Conservation (phyloP, 2,797 vertebrate genomes). For the Rhadinocentrus ornatus region DNA sequence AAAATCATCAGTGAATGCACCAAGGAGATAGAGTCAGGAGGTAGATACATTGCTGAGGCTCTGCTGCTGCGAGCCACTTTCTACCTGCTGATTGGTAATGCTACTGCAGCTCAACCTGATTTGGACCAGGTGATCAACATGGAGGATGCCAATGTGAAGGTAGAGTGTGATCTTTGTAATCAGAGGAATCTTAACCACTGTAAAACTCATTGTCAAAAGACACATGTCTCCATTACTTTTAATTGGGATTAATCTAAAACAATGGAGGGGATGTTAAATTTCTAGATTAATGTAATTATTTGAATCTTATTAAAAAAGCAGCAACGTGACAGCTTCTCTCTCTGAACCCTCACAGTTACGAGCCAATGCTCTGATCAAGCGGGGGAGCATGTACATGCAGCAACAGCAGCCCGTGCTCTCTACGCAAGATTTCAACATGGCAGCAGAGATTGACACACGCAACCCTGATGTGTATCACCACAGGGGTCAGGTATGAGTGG, state of each 20-base stretch:
- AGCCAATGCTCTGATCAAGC: conserved; percentile 97
- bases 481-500: conserved; percentile 89
- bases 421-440: conserved; percentile 97
- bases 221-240: not conserved
- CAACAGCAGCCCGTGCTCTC: conserved; percentile 94
- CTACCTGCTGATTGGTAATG: conserved; percentile 97
- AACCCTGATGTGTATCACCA: conserved; percentile 99
- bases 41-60: conserved; percentile 93
- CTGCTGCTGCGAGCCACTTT: conserved; percentile 96
- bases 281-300: not conserved
- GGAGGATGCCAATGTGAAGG: conserved; percentile 95
- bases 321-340: not conserved
- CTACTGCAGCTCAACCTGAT: conserved; percentile 93
- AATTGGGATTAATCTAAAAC: not conserved
- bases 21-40: conserved; percentile 94
- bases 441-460: conserved; percentile 91
- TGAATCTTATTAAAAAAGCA: not conserved
- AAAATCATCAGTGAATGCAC: conserved; percentile 99
- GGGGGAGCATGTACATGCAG: conserved; percentile 99
- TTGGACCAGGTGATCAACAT: conserved; percentile 95
- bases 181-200: not conserved
- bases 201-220: not conserved
- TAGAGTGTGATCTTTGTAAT: conserved; percentile 49
- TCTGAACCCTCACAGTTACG: conserved; percentile 81
- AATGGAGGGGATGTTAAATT: not conserved